These are phyloP conservation scores for Ruditapes philippinarum DNA, from an alignment of 1,140 invertebrate genomes.

Conservation along the genomic window DNA sequence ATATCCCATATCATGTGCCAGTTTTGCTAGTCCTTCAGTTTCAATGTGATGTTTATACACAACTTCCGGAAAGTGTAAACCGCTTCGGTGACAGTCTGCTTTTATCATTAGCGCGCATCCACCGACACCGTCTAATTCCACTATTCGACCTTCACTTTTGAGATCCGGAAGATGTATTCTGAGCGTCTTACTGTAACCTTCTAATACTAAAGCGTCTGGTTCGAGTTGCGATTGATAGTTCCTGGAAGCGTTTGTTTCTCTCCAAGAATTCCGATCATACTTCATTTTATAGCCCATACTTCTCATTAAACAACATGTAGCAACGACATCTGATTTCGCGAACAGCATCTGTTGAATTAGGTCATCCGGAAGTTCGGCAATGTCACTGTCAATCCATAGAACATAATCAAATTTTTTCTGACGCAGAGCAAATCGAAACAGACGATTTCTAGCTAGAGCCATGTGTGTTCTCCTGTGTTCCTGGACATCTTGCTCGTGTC, in stretches of 20 bases:
- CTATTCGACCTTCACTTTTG: slow-evolving; percentile 78
- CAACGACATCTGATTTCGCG: slow-evolving; percentile 77
- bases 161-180: slow-evolving; percentile 79
- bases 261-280: slow-evolving; percentile 84
- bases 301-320: slow-evolving; percentile 74
- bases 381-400: slow-evolving; percentile 83
- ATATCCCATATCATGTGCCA: slow-evolving; percentile 80
- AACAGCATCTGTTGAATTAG: slow-evolving; percentile 80
- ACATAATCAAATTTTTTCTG: slow-evolving; percentile 76
- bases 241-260: slow-evolving; percentile 79
- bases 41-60: slow-evolving; percentile 80
- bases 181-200: slow-evolving; percentile 78
- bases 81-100: not conserved
- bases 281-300: slow-evolving; percentile 64
- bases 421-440: slow-evolving; percentile 66
- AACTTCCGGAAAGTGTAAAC: not conserved
- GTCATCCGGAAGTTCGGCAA: slow-evolving; percentile 75
- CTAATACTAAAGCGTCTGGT: slow-evolving; percentile 74
- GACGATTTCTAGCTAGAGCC: slow-evolving; percentile 78
- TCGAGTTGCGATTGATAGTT: slow-evolving; percentile 57
- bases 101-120: slow-evolving; percentile 80
- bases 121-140: slow-evolving; percentile 83
- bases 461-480: slow-evolving; percentile 76
- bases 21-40: slow-evolving; percentile 84
- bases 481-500: slow-evolving; percentile 67